Conservation (phyloP, 2,797 vertebrate genomes). For the Varecia variegata region DNA sequence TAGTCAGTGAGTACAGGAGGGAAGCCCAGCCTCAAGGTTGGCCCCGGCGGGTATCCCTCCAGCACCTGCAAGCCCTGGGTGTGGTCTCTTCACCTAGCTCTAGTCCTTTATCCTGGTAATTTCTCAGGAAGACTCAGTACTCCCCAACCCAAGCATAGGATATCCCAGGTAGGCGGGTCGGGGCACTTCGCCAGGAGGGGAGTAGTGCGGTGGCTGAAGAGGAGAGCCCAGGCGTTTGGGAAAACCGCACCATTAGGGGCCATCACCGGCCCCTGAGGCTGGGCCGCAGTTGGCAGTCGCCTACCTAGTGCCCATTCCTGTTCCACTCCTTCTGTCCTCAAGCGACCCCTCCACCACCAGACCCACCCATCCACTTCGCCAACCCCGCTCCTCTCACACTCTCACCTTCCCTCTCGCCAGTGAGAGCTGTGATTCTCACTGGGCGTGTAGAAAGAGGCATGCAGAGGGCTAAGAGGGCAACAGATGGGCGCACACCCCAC, state of each 20-base stretch:
- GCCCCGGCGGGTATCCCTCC: background rate
- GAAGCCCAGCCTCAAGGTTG: background rate
- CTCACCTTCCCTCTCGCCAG: background rate
- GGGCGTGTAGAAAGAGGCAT: background rate
- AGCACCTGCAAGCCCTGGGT: background rate
- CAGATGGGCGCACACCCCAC: no score
- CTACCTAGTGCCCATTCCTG: background rate
- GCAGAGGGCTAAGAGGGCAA: background rate
- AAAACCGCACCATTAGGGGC: no score
- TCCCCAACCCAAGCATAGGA: background rate
- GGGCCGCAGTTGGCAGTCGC: background rate
- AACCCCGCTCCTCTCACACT: no score
- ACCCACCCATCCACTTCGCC: background rate
- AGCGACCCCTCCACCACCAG: fast-evolving
- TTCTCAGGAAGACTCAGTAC: no score
- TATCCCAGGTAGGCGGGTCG: no score
- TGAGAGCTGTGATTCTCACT: background rate
- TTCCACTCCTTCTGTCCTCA: background rate
- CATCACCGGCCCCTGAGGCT: background rate
- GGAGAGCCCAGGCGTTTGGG: background rate
- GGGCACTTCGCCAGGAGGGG: background rate
- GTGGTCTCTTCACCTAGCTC: background rate
- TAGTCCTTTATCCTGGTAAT: background rate
- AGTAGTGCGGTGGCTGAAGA: fast-evolving
- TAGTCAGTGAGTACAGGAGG: background rate